These are phyloP conservation scores for Eupelmus urozonus DNA, from an alignment of 2,888 invertebrate species.

Conservation along the genomic window DNA sequence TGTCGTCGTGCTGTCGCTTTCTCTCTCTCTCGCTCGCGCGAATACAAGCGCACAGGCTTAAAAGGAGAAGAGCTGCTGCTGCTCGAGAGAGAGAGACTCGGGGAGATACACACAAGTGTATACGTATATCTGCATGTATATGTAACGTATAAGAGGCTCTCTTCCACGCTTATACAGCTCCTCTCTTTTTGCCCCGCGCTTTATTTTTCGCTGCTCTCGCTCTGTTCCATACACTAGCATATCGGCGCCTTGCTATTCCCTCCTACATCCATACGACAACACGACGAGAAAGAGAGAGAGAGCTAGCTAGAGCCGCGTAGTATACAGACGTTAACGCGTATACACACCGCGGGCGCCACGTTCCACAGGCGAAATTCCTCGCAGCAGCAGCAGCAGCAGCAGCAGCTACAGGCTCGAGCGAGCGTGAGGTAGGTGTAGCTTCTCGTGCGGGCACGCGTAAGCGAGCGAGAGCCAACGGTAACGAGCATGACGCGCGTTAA, in stretches of 20 bases:
- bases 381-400: not conserved
- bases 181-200: not conserved
- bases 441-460: too few species aligned
- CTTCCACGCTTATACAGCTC: not conserved
- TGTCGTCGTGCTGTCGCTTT: not conserved
- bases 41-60: conserved; percentile 15
- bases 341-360: not conserved
- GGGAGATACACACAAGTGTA: conserved; percentile 2
- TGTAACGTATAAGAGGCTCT: not conserved
- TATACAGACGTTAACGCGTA: not conserved
- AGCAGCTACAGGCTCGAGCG: not conserved
- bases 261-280: too few species aligned
- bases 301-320: not conserved
- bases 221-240: not conserved
- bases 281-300: conserved; percentile 33
- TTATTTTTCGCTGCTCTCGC: not conserved
- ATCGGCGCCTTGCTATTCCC: not conserved
- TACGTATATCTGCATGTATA: too few species aligned
- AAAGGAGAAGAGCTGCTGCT: conserved; percentile 16
- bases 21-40: not conserved
- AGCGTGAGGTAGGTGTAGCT: not conserved
- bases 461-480: conserved; percentile 24
- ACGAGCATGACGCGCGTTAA: conserved; percentile 43
- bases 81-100: conserved; percentile 8
- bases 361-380: not conserved